phyloP scores from a whole-genome alignment of 1,140 invertebrate genomes.

The Planococcus citri region DNA sequence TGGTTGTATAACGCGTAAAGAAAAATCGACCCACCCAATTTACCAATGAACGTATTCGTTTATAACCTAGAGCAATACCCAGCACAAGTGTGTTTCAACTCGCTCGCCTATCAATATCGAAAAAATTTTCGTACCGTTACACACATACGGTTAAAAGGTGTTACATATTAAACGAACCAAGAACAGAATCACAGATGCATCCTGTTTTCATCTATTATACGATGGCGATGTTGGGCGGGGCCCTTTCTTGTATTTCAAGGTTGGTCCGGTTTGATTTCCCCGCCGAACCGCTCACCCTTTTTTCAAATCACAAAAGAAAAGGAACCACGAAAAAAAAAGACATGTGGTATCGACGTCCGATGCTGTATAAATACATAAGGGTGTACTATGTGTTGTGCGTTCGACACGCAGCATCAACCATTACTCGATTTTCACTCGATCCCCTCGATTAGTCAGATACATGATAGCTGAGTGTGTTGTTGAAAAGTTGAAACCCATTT shows the following conservation, averaged over 20 bases:
- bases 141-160: conserved; percentile 2
- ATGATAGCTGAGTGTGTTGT: too few species aligned
- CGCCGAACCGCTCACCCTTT: not conserved
- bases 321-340: not conserved
- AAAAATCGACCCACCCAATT: not conserved
- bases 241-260: conserved; percentile 16
- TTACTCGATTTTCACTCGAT: not conserved
- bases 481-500: too few species aligned
- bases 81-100: too few species aligned
- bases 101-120: too few species aligned
- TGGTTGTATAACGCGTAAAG: too few species aligned
- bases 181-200: not conserved
- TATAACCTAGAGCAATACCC: too few species aligned
- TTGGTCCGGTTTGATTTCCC: conserved; percentile 9
- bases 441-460: not conserved
- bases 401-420: not conserved
- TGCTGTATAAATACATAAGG: not conserved
- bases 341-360: not conserved
- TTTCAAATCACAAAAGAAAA: conserved; percentile 15
- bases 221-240: conserved; percentile 13
- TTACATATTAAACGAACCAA: not conserved
- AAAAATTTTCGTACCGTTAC: too few species aligned
- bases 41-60: too few species aligned
- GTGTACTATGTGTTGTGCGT: conserved; percentile 10
- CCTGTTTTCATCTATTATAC: conserved; percentile 4